These are phyloP conservation scores for Paradisaea rubra DNA, from an alignment of 2,113 vertebrate genomes.

Conservation along the genomic window DNA sequence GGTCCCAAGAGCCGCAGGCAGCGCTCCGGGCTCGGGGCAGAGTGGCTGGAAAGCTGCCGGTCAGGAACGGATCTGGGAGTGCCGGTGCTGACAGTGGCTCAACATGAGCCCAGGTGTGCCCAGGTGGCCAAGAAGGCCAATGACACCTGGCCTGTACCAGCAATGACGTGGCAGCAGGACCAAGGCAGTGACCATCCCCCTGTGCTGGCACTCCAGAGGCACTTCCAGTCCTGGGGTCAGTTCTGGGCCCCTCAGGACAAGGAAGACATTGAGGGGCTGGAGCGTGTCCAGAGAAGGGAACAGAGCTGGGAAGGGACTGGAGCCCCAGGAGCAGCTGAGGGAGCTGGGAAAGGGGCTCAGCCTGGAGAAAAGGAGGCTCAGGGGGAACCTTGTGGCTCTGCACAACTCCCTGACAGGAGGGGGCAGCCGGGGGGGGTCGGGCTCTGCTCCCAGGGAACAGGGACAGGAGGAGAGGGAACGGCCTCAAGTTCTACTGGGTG, in stretches of 20 bases:
- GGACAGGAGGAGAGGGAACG: neutral
- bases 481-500: neutral
- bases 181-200: neutral
- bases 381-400: neutral
- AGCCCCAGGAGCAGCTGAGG: neutral
- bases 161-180: neutral
- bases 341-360: neutral
- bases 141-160: rapidly evolving
- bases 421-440: neutral
- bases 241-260: neutral
- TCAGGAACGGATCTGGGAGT: neutral
- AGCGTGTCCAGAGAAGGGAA: rapidly evolving
- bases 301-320: rapidly evolving
- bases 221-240: neutral
- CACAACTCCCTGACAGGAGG: neutral
- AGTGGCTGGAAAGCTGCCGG: neutral
- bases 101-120: neutral
- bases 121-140: neutral
- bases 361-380: neutral
- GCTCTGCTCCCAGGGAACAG: neutral
- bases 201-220: neutral
- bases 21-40: neutral
- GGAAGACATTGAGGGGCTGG: rapidly evolving
- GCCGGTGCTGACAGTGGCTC: neutral
- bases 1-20: neutral